Evolutionary conservation across 2,113 vertebrate genomes (phyloP).

Genomic region (Vimba vimba): DNA sequence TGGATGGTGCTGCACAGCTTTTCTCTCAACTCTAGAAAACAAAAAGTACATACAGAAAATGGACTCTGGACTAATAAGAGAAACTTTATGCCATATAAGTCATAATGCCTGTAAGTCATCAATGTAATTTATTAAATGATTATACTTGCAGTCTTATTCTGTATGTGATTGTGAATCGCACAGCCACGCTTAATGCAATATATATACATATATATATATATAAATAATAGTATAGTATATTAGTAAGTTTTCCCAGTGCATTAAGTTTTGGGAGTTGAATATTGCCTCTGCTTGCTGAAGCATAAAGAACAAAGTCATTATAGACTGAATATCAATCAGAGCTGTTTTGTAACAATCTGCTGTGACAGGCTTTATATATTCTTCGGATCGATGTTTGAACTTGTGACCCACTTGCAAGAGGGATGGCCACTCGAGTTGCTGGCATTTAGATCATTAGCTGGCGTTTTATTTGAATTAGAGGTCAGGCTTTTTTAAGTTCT

Average conservation of each 20-base stretch:
- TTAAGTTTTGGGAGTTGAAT: not conserved
- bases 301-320: conserved; percentile 8
- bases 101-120: not conserved
- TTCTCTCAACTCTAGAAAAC: conserved; percentile 74
- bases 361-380: not conserved
- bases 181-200: too few relatives aligned
- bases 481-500: not conserved
- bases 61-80: not conserved
- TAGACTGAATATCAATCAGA: not conserved
- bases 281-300: conserved; percentile 10
- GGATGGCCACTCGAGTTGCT: not conserved
- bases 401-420: not conserved
- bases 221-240: not conserved
- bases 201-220: too few relatives aligned
- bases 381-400: not conserved
- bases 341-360: not conserved
- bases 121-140: not conserved
- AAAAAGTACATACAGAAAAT: not conserved
- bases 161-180: too few relatives aligned
- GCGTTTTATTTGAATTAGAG: not conserved
- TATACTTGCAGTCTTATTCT: not conserved
- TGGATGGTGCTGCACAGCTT: conserved; percentile 73
- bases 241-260: not conserved
- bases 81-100: not conserved
- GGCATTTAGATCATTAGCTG: not conserved